Conservation (phyloP, 2,113 vertebrate genomes). For the Myocastor coypus region DNA sequence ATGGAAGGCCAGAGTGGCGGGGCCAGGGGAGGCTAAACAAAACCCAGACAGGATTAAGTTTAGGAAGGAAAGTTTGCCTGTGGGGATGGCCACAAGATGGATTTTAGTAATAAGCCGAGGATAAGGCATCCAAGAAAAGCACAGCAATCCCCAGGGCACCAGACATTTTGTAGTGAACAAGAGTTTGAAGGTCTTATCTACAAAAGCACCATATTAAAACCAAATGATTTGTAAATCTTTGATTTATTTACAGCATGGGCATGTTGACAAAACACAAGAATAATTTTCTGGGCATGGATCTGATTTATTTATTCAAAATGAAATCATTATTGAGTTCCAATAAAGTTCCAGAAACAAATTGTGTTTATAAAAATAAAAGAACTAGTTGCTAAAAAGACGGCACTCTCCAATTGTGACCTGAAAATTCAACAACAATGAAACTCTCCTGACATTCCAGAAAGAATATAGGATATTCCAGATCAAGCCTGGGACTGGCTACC, state of each 20-base stretch:
- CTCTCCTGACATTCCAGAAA: neutral
- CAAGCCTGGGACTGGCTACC: neutral
- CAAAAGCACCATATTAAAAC: conserved; percentile 19
- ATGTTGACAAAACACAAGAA: conserved; percentile 9
- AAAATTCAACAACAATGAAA: conserved; percentile 24
- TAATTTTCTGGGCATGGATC: neutral
- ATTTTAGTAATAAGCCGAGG: conserved; percentile 12
- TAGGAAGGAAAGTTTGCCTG: neutral
- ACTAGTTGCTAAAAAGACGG: neutral
- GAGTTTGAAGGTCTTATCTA: neutral
- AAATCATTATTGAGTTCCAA: neutral
- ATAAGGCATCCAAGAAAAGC: neutral
- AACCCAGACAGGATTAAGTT: neutral
- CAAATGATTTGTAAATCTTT: conserved; percentile 40
- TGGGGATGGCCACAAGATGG: neutral
- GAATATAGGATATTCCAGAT: neutral
- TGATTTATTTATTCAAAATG: neutral
- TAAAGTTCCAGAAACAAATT: conserved; percentile 11
- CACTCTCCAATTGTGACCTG: neutral
- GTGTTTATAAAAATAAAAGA: conserved; percentile 15
- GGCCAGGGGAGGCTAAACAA: neutral
- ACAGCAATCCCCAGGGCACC: neutral
- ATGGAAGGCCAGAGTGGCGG: neutral
- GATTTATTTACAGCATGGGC: neutral
- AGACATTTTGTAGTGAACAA: neutral